Base-by-base conservation (phyloP, 1,140 invertebrate species). In the Oryctes rhinoceros region DNA sequence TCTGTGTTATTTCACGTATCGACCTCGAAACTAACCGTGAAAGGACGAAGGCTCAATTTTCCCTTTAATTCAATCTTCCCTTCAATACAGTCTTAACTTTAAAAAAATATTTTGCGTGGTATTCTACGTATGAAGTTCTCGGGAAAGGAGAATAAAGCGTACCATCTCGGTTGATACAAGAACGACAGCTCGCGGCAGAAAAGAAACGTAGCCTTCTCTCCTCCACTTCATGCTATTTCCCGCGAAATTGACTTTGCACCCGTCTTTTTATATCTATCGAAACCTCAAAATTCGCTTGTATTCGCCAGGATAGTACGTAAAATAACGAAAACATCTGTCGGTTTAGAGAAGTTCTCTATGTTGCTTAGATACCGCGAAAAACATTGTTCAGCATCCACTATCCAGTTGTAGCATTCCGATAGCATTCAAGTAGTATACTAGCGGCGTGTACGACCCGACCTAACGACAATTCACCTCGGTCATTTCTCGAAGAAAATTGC, bases 401-500 rank as follows among this genome's bases (percentile, higher is more conserved):
- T 30, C 24, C 24, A 30, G 24, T 30, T 30, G 24, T 18, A 18
- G 15, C 15, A 15, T 4, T 2, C 4, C 53, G 18, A 59, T 59
- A n/a, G 53, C 18, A n/a, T 13, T 13, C 18, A 18, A 15, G 18
- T 15, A 6, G 53, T 59, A 59, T 15, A 49, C 10, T 15, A 15
- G n/a, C n/a, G 10, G 2, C 48, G n/a, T n/a, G 53, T 18, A 6
- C 15, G 15, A 59, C 18, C 24, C 24, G 18, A 18, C 15, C 15
- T 15, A n/a, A 59, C 15, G 53, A 59, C 53, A 59, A 59, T 59
- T 59, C n/a, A 59, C 53, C 53, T n/a, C 53, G 53, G 53, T 15
- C 53, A 59, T 59, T 59, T 18, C 53, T 59, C 18, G 18, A 18
- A 59, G 18, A 18, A 59, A 59, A 59, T 59, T 59, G 53, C 53